Evolutionary conservation across 2,797 vertebrate genomes (phyloP).

Genomic region (Lophotriccus pileatus): DNA sequence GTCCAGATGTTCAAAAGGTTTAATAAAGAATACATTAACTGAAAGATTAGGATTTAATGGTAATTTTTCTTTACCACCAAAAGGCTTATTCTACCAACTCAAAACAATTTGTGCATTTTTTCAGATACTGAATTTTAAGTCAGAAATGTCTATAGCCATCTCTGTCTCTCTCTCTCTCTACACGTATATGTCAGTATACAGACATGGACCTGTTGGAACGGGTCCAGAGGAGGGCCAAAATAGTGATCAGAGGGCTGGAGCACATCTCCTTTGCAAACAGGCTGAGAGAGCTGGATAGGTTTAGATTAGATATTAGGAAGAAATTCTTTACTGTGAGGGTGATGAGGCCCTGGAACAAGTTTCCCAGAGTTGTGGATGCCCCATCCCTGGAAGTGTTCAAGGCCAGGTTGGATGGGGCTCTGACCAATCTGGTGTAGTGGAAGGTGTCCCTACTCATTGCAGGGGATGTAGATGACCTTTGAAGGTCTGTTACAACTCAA

Average conservation of each 20-base stretch:
- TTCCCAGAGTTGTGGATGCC: background rate
- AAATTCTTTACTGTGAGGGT: background rate
- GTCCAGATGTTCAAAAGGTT: background rate
- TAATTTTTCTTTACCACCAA: background rate
- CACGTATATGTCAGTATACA: background rate
- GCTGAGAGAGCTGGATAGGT: background rate
- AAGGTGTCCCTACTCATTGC: background rate
- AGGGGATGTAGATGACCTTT: background rate
- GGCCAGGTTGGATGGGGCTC: background rate
- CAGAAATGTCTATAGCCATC: background rate
- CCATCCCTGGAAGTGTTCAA: background rate
- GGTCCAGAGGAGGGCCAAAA: background rate
- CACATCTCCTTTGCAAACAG: background rate
- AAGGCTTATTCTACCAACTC: background rate
- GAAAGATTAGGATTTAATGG: background rate
- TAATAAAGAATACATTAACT: background rate
- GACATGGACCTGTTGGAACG: background rate
- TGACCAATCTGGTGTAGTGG: background rate
- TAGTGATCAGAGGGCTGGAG: background rate
- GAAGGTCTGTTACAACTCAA: background rate
- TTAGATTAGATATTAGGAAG: background rate
- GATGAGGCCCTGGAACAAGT: background rate
- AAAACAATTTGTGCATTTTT: background rate
- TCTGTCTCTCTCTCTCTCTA: no score
- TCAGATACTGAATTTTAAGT: background rate